Base-by-base conservation (phyloP, 2,888 invertebrate genomes). In the Lapara coniferarum region DNA sequence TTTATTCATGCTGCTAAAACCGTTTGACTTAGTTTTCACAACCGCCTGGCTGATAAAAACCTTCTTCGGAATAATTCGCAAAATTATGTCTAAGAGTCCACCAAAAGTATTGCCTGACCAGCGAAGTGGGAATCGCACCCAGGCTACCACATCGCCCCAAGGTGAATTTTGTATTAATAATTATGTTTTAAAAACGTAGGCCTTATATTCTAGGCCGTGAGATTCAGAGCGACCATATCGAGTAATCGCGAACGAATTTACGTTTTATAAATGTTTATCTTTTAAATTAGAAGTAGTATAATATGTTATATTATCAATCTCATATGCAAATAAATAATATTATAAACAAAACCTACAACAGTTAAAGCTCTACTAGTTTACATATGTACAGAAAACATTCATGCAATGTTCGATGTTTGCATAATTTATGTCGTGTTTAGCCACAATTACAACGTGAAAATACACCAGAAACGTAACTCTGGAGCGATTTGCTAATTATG, bases 321-420 rank as follows among this genome's bases (percentile, higher is more conserved):
- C 49, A 77, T 76, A 75, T 68, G 82, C 82, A 86, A 81, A 85
- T 84, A 83, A 85, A 87, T 84, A 86, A 86, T 84, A 83, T 86
- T 73, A 73, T 77, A 77, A 81, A 79, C 78, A 84, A 85, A 37
- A 83, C 80, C 82, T 91, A 91, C 85, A 89, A 91, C 88, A 91
- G 89, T 91, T 92, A 93, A 90, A 92, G 91, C 91, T 92, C 85
- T 90, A 92, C 83, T 91, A 92, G 88, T 88, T 90, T 91, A 92
- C 90, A 92, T 91, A 92, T 91, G 80, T 92, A 93, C 92, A 92
- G 81, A 86, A 74, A 82, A 81, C 75, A 82, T 69, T 75, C 76
- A 77, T 79, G 79, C 76, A 79, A 83, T 81, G 78, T 80, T 72
- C 72, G 68, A 71, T 72, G 72, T 71, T 74, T 72, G 72, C 71